Evolutionary conservation across 2,888 invertebrate genomes (phyloP).

Genomic region (Melanostoma scalare): DNA sequence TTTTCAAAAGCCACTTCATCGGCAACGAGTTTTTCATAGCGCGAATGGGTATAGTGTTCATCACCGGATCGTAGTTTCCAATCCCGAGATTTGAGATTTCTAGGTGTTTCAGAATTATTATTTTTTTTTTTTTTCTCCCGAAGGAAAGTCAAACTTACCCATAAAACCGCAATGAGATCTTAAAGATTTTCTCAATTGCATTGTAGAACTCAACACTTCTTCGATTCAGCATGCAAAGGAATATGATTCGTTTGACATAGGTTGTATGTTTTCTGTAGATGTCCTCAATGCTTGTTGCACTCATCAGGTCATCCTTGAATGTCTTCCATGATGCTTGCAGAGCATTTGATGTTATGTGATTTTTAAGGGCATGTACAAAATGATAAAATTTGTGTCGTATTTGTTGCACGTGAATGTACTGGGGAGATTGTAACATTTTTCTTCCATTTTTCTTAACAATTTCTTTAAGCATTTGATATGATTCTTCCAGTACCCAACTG

Average conservation of each 20-base stretch:
- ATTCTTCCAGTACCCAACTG: slow-evolving; percentile 89
- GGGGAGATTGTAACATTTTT: slow-evolving; percentile 84
- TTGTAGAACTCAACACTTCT: slow-evolving; percentile 87
- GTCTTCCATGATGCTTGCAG: slow-evolving; percentile 89
- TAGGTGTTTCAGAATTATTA: slow-evolving; percentile 41
- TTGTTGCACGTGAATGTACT: slow-evolving; percentile 88
- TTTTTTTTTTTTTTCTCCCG: too few relatives aligned
- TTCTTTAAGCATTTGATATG: slow-evolving; percentile 86
- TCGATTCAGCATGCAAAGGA: slow-evolving; percentile 88
- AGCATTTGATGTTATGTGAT: slow-evolving; percentile 90
- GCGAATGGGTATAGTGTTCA: slow-evolving; percentile 79
- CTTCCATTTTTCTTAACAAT: slow-evolving; percentile 83
- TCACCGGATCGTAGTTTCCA: slow-evolving; percentile 76
- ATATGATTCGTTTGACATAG: slow-evolving; percentile 89
- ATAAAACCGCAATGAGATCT: slow-evolving; percentile 86
- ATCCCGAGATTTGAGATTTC: slow-evolving; percentile 78
- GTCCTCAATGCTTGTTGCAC: slow-evolving; percentile 87
- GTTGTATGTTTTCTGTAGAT: slow-evolving; percentile 88
- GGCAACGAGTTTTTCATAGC: slow-evolving; percentile 78
- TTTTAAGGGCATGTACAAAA: slow-evolving; percentile 88
- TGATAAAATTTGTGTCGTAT: slow-evolving; percentile 90
- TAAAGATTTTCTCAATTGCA: slow-evolving; percentile 88
- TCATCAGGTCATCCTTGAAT: slow-evolving; percentile 87
- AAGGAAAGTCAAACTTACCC: slow-evolving; percentile 75
- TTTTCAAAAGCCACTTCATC: slow-evolving; percentile 81